Conservation (phyloP, 2,113 vertebrate species). For the Hystrix brachyura region DNA sequence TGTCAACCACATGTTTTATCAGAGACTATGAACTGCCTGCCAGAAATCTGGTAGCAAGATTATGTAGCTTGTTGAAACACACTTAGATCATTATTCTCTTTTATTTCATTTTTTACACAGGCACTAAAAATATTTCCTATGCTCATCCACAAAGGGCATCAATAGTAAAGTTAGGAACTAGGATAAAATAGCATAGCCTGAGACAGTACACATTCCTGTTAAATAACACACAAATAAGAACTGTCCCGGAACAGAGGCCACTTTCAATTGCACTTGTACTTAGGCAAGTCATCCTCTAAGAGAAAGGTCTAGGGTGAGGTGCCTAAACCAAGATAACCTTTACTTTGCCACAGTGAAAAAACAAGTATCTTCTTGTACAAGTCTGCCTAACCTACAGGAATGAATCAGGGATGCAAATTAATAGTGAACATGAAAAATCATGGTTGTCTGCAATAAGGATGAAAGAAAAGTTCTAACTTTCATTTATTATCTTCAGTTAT, state of each 20-base stretch:
- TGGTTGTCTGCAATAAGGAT: background rate
- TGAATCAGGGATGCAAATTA: background rate
- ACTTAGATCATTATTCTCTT: background rate
- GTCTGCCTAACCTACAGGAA: background rate
- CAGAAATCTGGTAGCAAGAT: conserved; percentile 48
- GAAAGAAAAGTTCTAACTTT: background rate
- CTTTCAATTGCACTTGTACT: background rate
- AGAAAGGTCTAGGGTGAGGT: background rate
- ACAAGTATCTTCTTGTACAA: background rate
- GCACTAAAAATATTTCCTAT: conserved; percentile 28
- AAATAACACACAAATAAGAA: background rate
- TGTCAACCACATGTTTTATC: conserved; percentile 66
- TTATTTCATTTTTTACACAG: background rate
- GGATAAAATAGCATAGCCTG: background rate
- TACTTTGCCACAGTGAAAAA: background rate
- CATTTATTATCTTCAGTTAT: background rate
- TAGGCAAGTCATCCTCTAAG: background rate
- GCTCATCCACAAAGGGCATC: background rate
- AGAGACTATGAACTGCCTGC: background rate
- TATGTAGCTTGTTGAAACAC: conserved; percentile 1
- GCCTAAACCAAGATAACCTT: background rate
- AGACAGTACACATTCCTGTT: background rate
- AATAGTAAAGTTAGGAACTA: conserved; percentile 6
- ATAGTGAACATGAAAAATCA: background rate
- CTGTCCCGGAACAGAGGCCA: background rate